phyloP scores from a whole-genome alignment of 2,888 invertebrate species.

The Sisyra terminalis region DNA sequence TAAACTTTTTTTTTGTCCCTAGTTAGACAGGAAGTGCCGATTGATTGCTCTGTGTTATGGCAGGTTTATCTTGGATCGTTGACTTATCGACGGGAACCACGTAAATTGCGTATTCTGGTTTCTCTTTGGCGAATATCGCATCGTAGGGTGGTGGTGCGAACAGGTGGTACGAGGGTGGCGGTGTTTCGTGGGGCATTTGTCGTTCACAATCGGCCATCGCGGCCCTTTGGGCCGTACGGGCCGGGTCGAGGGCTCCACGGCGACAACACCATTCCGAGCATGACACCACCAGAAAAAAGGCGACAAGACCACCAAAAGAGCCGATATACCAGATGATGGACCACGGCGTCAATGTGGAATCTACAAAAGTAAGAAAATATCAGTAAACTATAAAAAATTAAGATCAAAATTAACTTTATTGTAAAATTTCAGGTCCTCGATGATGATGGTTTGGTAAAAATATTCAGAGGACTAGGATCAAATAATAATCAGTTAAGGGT shows the following conservation, averaged over 20 bases:
- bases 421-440: no score
- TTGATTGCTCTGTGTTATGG: no score
- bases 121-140: slow-evolving; percentile 12
- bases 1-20: no score
- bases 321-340: slow-evolving; percentile 39
- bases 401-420: no score
- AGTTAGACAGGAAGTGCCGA: no score
- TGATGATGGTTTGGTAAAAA: no score
- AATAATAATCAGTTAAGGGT: no score
- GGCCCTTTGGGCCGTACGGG: slow-evolving; percentile 11
- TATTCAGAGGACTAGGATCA: no score
- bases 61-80: no score
- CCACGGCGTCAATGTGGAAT: slow-evolving; percentile 23
- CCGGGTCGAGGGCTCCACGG: slow-evolving; percentile 17
- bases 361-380: background rate
- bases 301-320: slow-evolving; percentile 35
- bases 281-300: slow-evolving; percentile 36
- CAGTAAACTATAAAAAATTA: background rate
- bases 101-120: no score
- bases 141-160: slow-evolving; percentile 38
- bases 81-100: no score
- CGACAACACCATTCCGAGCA: slow-evolving; percentile 39
- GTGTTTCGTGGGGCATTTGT: slow-evolving; percentile 19
- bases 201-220: slow-evolving; percentile 10
- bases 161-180: slow-evolving; percentile 36